Base-by-base conservation (phyloP, 2,888 invertebrate species). In the Entomobrya multifasciata region DNA sequence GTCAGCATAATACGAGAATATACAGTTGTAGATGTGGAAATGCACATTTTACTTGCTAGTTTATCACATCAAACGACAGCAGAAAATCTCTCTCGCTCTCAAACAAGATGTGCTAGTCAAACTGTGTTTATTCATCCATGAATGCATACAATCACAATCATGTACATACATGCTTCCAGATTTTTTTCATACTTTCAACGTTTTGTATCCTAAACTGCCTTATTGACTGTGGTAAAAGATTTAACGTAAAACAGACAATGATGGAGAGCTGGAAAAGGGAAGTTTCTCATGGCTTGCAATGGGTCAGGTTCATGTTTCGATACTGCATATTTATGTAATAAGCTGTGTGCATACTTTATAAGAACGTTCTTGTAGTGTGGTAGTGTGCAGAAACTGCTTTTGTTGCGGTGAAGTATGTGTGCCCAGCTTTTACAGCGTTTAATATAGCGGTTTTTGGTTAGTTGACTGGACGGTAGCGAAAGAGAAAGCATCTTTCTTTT, bases 21-120 rank as follows among this genome's bases (percentile, higher is more conserved):
- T 30, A 74, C 84, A 84, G 77, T 84, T 83, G n/a, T n/a, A n/a
- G 36, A 6, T 36, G 36, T 36, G 36, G 77, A 84, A 84, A 67
- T 84, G 77, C 84, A 84, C 77, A 82, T 82, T 82, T 82, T 74
- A 82, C 82, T 82, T 74, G 74, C 67, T 84, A 77, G 77, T 84
- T 84, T 84, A 84, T 55, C 84, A 84, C 84, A 84, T 84, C 84
- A 77, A 52, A 65, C 36, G 8, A 4, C 4, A 77, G 67, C 84
- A 84, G 77, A 65, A 62, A 65, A 77, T 74, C 74, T 82, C 82
- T 57, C 30, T 36, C 36, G 36, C 36, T 36, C 36, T 36, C 36
- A 36, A 67, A 84, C 65, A 67, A 84, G 84, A 84, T 77, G 77
- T 84, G 65, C 44, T 67, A 67, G 80, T 67, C 60, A 67, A 85